Percentiles rank a stretch among this genome's conserved stretches.
Evolutionary conservation across 2,888 invertebrate species (phyloP).

Genomic region (Epistrophe grossulariae): DNA sequence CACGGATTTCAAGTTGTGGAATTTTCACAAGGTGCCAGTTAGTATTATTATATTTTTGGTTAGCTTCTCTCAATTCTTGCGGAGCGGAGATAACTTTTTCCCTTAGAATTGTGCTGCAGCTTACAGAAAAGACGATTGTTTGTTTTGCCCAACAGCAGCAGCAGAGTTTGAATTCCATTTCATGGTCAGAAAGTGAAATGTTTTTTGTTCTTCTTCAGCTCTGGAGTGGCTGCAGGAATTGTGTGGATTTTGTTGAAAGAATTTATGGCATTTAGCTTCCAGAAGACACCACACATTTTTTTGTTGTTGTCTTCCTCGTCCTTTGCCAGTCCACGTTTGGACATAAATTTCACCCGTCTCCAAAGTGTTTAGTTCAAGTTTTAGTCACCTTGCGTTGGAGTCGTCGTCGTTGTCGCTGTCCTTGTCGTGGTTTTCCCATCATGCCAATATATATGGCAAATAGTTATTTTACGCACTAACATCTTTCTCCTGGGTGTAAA

Average conservation of each 20-base stretch:
- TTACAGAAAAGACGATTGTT: constrained; percentile 35
- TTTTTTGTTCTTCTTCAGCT: constrained; percentile 65
- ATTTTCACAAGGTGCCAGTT: constrained; percentile 76
- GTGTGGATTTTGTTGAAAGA: constrained; percentile 66
- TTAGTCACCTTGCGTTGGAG: constrained; percentile 58
- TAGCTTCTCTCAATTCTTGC: constrained; percentile 38
- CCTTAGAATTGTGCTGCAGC: constrained; percentile 21
- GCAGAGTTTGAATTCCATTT: constrained; percentile 61
- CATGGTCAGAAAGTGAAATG: constrained; percentile 75
- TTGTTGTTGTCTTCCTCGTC: constrained; percentile 32
- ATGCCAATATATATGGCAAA: constrained; percentile 9
- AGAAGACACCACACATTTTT: constrained; percentile 70
- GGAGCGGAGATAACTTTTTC: constrained; percentile 14
- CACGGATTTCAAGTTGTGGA: constrained; percentile 75
- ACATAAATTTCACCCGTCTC: constrained; percentile 65
- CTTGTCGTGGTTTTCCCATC: constrained; percentile 57
- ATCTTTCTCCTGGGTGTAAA: constrained; percentile 15
- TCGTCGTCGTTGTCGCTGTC: constrained; percentile 38
- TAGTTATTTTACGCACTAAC: constrained; percentile 54
- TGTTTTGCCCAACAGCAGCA: constrained; percentile 38
- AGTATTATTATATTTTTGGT: constrained; percentile 71
- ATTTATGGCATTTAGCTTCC: constrained; percentile 74
- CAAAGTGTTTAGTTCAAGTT: constrained; percentile 55
- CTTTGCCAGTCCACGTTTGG: constrained; percentile 21
- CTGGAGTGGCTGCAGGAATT: constrained; percentile 58